Base-by-base conservation (phyloP, 2,113 vertebrate genomes). In the Scartelaos histophorus region DNA sequence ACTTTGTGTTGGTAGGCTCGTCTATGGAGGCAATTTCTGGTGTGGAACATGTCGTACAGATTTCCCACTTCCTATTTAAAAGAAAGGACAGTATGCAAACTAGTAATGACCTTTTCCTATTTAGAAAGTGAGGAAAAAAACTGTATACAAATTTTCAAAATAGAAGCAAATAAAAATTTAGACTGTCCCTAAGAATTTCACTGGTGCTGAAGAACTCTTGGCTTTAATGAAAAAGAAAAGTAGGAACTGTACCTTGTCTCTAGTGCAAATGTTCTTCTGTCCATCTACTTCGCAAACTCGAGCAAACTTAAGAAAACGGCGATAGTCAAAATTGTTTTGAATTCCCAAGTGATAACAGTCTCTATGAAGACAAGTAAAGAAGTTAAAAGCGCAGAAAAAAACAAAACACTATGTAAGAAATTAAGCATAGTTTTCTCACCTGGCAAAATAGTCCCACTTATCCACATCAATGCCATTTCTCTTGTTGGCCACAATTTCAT, bases 361-460 rank as follows among this genome's bases (percentile, higher is more conserved):
- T 83, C 98, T 99, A 79, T 65, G 58, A 15, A 5, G 13, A 73
- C 21, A 9, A 74, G 43, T 13, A 21, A 1, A 34, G 10, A 46
- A 47, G 38, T 46, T 15, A 46, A 47, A 21, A 43, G 12, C 21
- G 7, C 1, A n/a, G 6, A n/a, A 3, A 2, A 64, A 11, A 13
- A 12, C 9, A 1, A 64, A 13, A 35, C 5, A 15, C n/a, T 43
- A 43, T 9, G 10, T 10, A 43, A 43, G 10, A 6, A 7, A 10
- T 43, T 43, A 43, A 43, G 38, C 38, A 35, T 35, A 43, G 38
- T 43, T 24, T 22, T 46, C 71, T 5, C 86, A 98, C 98, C 98
- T 96, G 74, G 97, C 96, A 92, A 99, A 97, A 81, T 99, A 99
- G 88, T 99, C 98, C 96, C 97, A 99, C 70, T 99, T 99, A 90